These are phyloP conservation scores for Microdon myrmicae DNA, from an alignment of 2,888 invertebrate species.

Conservation along the genomic window DNA sequence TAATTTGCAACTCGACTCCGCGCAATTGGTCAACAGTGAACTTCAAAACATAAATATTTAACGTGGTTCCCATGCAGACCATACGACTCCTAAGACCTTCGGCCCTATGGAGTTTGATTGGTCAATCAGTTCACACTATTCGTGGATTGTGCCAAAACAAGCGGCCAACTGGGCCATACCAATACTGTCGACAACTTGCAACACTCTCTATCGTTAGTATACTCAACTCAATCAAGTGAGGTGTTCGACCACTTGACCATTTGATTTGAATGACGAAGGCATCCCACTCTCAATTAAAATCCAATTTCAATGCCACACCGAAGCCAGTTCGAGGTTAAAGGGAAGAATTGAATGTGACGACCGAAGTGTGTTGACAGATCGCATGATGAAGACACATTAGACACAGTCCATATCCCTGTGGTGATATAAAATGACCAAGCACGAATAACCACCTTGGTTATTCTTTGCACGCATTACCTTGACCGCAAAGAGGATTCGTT, in stretches of 20 bases:
- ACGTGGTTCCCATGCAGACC: too few species aligned
- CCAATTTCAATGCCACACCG: conserved; percentile 45
- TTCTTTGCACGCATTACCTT: conserved; percentile 31
- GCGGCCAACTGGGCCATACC: conserved; percentile 45
- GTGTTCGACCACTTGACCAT: conserved; percentile 17
- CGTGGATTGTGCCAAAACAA: conserved; percentile 35
- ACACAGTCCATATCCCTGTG: conserved; percentile 4
- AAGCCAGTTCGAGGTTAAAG: conserved; percentile 1
- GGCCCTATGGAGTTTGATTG: conserved; percentile 16
- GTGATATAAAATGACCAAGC: neutral
- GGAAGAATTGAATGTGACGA: conserved; percentile 10
- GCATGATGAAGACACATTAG: conserved; percentile 21
- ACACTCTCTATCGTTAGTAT: conserved; percentile 10
- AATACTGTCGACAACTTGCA: conserved; percentile 27
- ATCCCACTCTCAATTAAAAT: conserved; percentile 42
- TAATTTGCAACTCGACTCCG: conserved; percentile 34
- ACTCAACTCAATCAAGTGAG: neutral
- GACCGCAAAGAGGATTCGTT: conserved; percentile 36
- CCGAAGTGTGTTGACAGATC: conserved; percentile 14
- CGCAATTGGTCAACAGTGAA: conserved; percentile 46
- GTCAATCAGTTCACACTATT: conserved; percentile 36
- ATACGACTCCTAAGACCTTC: too few species aligned
- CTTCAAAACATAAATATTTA: conserved; percentile 45
- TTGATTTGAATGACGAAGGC: conserved; percentile 21
- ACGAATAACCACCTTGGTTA: conserved; percentile 1